Conservation (phyloP, 2,888 invertebrate species). For the Conomelus anceps region DNA sequence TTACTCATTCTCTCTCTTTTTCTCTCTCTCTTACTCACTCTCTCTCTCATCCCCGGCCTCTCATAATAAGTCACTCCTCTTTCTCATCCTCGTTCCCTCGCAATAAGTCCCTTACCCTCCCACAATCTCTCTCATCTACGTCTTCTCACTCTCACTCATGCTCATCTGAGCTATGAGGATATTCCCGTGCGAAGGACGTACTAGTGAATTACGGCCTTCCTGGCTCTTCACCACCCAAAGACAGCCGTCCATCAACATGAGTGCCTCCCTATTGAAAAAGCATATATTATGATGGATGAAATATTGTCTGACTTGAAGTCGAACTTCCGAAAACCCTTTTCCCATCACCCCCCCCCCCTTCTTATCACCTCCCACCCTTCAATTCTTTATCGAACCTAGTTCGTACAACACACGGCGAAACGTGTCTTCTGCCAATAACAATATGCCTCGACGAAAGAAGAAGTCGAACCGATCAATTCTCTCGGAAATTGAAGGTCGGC, state of each 20-base stretch:
- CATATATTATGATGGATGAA: constrained; percentile 14
- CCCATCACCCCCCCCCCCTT: neutral
- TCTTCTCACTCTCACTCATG: too few species aligned
- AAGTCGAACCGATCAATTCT: neutral
- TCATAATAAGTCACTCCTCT: too few species aligned
- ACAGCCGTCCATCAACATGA: neutral
- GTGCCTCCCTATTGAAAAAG: neutral
- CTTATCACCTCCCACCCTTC: neutral
- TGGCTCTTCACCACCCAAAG: neutral
- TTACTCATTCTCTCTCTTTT: too few species aligned
- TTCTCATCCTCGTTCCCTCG: too few species aligned
- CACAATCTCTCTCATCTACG: too few species aligned
- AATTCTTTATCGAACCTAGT: neutral
- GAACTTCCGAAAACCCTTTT: neutral
- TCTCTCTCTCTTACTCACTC: too few species aligned
- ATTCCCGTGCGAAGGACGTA: neutral
- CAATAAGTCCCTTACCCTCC: too few species aligned
- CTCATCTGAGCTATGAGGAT: neutral
- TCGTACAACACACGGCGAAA: neutral
- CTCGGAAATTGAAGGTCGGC: neutral
- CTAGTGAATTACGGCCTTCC: neutral
- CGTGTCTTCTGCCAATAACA: neutral
- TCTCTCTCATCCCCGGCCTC: too few species aligned
- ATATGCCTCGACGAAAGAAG: neutral
- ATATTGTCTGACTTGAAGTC: constrained; percentile 3